Base-by-base conservation (phyloP, 2,888 invertebrate species). In the Lacanobia oleracea region DNA sequence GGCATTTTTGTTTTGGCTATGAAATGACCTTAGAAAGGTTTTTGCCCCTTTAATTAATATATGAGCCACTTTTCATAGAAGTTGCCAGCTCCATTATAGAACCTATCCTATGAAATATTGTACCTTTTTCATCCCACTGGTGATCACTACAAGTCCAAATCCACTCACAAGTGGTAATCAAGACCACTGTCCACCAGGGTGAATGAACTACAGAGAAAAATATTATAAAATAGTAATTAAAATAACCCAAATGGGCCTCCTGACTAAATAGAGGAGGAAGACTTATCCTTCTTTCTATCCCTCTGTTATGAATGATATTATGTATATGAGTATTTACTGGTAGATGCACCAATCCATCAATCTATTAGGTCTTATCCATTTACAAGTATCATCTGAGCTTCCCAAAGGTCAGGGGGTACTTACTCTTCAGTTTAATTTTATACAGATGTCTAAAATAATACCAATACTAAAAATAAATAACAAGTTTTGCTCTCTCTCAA, bases 21-120 rank as follows among this genome's bases (percentile, higher is more conserved):
- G 1, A 56, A 27, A 68, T 67, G 45, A 81, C 67, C 80, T 80
- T 61, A 51, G 51, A 74, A 53, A 75, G 50, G 53, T 65, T 62
- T 65, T 57, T 73, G 66, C 43, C 56, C 61, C 33, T 62, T 53
- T 48, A 60, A 53, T 62, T 37, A 4, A 21, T 10, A n/a, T n/a
- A 54, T 0, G 23, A 50, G 27, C 33, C 18, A 54, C 23, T 61
- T 56, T 50, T 73, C 23, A 3, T 7, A 12, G 40, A 53, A 59
- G 57, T 80, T 75, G 48, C 57, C 56, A 66, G n/a, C 45, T 73
- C n/a, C n/a, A 51, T 51, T 12, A 27, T 50, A n/a, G 7, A 37
- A 43, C 23, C 1, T 51, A 23, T 33, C 1, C 14, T 61, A 14
- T 40, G 33, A 18, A 77, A 27, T 61, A 43, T 56, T 50, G 18